Evolutionary conservation across 2,888 invertebrate genomes (phyloP).

Genomic region (Nymphalis urticae): DNA sequence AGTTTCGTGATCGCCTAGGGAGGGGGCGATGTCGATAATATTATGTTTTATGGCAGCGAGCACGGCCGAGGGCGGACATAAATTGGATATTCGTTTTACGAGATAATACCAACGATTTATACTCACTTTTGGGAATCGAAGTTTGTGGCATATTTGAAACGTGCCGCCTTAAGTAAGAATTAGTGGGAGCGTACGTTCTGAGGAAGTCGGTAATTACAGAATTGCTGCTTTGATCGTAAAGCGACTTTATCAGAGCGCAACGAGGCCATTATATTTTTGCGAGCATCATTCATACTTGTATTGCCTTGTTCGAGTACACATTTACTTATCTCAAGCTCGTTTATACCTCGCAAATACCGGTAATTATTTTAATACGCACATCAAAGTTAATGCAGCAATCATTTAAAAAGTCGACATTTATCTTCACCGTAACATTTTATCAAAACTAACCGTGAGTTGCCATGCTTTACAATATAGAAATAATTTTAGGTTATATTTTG

Average conservation of each 20-base stretch:
- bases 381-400: constrained; percentile 39
- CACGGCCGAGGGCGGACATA: constrained; percentile 64
- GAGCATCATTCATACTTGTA: constrained; percentile 53
- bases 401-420: constrained; percentile 35
- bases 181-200: constrained; percentile 44
- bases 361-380: constrained; percentile 42
- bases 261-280: constrained; percentile 63
- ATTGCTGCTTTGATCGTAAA: constrained; percentile 52
- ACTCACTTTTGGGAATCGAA: constrained; percentile 65
- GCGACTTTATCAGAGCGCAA: constrained; percentile 64
- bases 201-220: constrained; percentile 60
- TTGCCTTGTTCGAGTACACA: constrained; percentile 42
- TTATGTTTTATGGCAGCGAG: constrained; percentile 76
- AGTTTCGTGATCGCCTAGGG: constrained; percentile 80
- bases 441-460: constrained; percentile 21
- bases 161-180: constrained; percentile 42
- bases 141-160: constrained; percentile 47
- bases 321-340: constrained; percentile 57
- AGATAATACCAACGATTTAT: constrained; percentile 72
- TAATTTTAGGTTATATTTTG: constrained; percentile 6
- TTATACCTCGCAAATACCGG: constrained; percentile 47
- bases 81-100: constrained; percentile 77
- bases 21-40: constrained; percentile 78
- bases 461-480: constrained; percentile 12
- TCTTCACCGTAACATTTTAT: constrained; percentile 33